phyloP scores from a whole-genome alignment of 1,140 invertebrate species.

The Drosophila pruinosa region DNA sequence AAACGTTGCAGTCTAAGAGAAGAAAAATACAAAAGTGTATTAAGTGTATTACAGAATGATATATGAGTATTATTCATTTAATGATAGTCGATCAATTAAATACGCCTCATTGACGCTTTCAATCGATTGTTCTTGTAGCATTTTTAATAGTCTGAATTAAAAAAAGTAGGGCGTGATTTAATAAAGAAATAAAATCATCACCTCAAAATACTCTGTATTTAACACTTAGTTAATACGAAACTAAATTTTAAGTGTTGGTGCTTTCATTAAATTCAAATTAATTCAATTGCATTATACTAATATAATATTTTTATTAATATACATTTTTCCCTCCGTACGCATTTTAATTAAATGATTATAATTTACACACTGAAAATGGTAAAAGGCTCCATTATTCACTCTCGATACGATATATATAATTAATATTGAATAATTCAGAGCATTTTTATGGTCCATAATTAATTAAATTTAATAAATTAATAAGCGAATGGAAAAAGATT shows the following conservation, averaged over 20 bases:
- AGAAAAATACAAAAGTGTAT: no score
- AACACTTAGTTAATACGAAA: background rate
- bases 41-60: background rate
- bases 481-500: background rate
- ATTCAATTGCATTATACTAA: no score
- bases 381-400: background rate
- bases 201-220: background rate
- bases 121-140: conserved; percentile 24
- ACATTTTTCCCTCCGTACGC: background rate
- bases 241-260: no score
- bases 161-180: background rate
- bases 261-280: background rate
- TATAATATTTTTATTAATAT: background rate
- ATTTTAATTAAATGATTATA: background rate
- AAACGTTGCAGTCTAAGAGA: no score
- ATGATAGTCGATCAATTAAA: conserved; percentile 22
- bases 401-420: background rate
- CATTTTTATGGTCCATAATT: conserved; percentile 11
- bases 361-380: background rate
- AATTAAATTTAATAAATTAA: conserved; percentile 25
- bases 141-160: conserved; percentile 15
- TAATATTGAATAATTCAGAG: conserved; percentile 5
- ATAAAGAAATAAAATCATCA: background rate
- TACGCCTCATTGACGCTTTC: conserved; percentile 26
- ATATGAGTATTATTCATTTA: conserved; percentile 4